A percentile compares a stretch with the other conserved stretches of the same genome.
Evolutionary conservation across 2,797 vertebrate species (phyloP).

Genomic region (Enteromius mattozi): DNA sequence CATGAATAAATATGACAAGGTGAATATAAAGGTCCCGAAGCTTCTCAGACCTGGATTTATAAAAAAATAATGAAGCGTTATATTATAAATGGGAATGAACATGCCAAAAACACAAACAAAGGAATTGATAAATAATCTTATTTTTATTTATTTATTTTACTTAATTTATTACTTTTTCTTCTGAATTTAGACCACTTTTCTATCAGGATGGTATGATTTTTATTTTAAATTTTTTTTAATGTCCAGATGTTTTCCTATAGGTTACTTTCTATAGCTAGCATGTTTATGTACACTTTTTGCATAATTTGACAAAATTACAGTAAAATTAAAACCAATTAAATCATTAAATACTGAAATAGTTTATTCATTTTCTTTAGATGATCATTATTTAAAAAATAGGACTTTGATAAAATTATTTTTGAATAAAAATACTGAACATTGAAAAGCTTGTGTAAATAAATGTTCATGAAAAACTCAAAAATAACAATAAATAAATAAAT

Average conservation of each 20-base stretch:
- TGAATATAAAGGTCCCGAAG: slow-evolving; percentile 5
- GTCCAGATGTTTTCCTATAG: neutral
- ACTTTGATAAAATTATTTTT: too few species aligned
- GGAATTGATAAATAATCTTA: neutral
- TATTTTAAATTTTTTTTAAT: neutral
- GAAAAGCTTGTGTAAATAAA: neutral
- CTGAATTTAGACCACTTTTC: neutral
- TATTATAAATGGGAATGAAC: slow-evolving; percentile 18
- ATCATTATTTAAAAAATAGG: neutral
- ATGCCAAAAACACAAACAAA: neutral
- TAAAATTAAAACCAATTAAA: neutral
- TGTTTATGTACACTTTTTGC: neutral
- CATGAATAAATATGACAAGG: slow-evolving; percentile 44
- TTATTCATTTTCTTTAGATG: neutral
- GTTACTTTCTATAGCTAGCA: neutral
- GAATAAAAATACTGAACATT: neutral
- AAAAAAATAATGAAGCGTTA: slow-evolving; percentile 27
- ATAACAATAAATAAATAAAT: too few species aligned
- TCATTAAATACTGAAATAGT: neutral
- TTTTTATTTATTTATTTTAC: neutral
- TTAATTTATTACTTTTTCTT: neutral
- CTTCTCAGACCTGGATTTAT: slow-evolving; percentile 32
- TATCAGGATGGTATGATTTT: neutral
- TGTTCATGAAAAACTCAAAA: neutral
- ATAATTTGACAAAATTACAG: neutral